These are phyloP conservation scores for Biston stratarius DNA, from an alignment of 2,888 invertebrate species.

Conservation along the genomic window DNA sequence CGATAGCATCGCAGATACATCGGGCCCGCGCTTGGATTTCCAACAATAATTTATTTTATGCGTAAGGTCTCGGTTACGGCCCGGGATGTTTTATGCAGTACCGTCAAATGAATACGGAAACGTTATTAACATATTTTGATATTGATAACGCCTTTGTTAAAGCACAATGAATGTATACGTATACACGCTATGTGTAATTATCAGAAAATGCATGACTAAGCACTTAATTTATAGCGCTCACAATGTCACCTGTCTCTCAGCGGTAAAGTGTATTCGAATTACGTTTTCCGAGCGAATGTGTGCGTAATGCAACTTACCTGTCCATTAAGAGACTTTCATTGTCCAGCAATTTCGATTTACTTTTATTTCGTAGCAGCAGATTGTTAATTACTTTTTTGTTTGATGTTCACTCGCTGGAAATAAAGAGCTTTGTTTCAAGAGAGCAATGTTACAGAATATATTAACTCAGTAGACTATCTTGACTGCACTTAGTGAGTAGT, in stretches of 20 bases:
- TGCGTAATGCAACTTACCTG: conserved; percentile 40
- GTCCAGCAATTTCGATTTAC: conserved; percentile 65
- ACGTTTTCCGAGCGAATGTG: conserved; percentile 1
- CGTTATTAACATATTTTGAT: conserved; percentile 56
- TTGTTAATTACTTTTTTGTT: conserved; percentile 76
- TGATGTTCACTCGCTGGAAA: conserved; percentile 58
- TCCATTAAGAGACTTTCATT: conserved; percentile 58
- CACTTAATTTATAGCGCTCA: not conserved
- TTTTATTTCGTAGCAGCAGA: conserved; percentile 56
- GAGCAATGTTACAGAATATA: conserved; percentile 38
- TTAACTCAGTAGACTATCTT: conserved; percentile 22
- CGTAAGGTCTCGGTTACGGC: conserved; percentile 67
- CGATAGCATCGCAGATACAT: conserved; percentile 77
- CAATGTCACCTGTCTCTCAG: not conserved
- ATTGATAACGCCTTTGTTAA: conserved; percentile 42
- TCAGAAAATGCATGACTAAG: conserved; percentile 2
- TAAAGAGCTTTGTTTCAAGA: conserved; percentile 55
- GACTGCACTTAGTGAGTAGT: not conserved
- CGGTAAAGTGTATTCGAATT: not conserved
- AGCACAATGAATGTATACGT: conserved; percentile 29
- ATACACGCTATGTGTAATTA: conserved; percentile 2
- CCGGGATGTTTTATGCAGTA: conserved; percentile 68
- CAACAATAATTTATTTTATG: conserved; percentile 77
- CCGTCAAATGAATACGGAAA: conserved; percentile 64
- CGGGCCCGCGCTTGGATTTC: conserved; percentile 66